Base-by-base conservation (phyloP, 2,113 vertebrate genomes). In the Chloropsis cyanopogon region DNA sequence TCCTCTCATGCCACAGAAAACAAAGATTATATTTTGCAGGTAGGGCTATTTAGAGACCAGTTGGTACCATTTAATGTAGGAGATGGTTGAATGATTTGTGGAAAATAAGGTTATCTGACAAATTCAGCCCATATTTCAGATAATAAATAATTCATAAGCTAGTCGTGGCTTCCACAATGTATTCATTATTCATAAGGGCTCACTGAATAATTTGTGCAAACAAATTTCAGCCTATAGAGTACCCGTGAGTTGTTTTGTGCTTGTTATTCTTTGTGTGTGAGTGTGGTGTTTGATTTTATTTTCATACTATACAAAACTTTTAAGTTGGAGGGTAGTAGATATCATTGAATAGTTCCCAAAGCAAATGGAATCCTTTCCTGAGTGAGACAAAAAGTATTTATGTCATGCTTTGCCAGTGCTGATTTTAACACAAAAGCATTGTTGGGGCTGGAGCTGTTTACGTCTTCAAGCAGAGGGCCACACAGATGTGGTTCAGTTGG, bases 81-180 rank as follows among this genome's bases (percentile, higher is more conserved):
- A 93, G 86, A 93, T 91, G 90, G 88, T 84, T 96, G 94, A 94
- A 42, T 93, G 95, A 96, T 90, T 93, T 90, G 82, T 94, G 85
- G 72, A 95, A 95, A 94, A 96, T 93, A 93, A 96, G 80, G 69
- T 68, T 97, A 95, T 95, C 93, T 95, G 93, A 96, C 93, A 95
- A 94, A 94, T 96, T 88, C 92, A 92, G 64, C 69, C 94, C 57
- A 61, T 82, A 93, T 90, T 96, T 95, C 86, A 75, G 60, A 65
- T 88, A 69, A 95, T 97, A 92, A 97, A 97, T 97, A 35, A 95
- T 96, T 95, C 90, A 93, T 93, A 64, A 96, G 44, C 64, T 94
- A 90, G 76, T 92, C 1, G 11, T 92, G 93, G 90, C 94, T 95
- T 96, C 93, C 83, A 95, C 82, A 82, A 84, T 49, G 31, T 73